Evolutionary conservation across 2,888 invertebrate genomes (phyloP).

Genomic region (Drosophila ustulata): DNA sequence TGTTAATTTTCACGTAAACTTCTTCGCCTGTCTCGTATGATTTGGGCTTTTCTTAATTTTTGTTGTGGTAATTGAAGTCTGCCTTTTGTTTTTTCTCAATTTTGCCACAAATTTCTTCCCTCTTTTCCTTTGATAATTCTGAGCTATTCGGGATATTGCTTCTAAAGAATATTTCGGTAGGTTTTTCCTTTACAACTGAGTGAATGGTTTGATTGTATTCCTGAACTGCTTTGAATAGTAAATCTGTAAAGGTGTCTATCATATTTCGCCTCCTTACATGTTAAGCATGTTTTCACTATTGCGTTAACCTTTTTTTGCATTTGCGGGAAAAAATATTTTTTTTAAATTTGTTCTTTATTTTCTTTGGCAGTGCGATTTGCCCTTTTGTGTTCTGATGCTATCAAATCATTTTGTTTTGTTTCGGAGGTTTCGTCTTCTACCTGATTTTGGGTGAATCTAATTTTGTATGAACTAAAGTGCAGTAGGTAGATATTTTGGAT

Average conservation of each 20-base stretch:
- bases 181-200: background rate
- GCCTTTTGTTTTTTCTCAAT: background rate
- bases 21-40: no score
- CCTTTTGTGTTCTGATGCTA: background rate
- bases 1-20: no score
- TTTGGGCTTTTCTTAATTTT: no score
- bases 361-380: slow-evolving; percentile 30
- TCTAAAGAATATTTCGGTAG: no score
- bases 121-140: background rate
- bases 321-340: no score
- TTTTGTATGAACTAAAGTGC: no score
- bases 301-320: no score
- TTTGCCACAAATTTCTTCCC: background rate
- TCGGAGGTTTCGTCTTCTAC: background rate
- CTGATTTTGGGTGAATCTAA: no score
- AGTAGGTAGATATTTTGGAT: no score
- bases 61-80: background rate
- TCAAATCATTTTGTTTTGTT: slow-evolving; percentile 10
- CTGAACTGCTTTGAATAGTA: slow-evolving; percentile 7
- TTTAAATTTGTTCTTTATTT: slow-evolving; percentile 26
- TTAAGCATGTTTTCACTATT: no score
- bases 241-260: background rate
- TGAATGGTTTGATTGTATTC: slow-evolving; percentile 9
- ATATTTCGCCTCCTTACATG: no score
- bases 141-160: no score